These are phyloP conservation scores for Ormyrus rosae DNA, from an alignment of 2,888 invertebrate genomes.

Conservation along the genomic window DNA sequence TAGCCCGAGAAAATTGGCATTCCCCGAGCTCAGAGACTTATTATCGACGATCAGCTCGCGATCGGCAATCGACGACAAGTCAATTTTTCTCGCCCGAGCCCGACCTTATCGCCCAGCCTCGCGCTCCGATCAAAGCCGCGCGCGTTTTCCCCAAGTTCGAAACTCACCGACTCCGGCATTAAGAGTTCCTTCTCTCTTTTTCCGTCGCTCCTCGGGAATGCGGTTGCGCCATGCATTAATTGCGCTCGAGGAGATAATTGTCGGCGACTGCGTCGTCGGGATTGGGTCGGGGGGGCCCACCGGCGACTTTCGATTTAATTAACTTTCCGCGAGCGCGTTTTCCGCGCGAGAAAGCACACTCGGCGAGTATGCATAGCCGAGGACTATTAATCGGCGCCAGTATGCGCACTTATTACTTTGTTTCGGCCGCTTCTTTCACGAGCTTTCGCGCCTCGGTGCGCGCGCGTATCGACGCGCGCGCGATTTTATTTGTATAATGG, in stretches of 20 bases:
- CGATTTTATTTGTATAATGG: too few relatives aligned
- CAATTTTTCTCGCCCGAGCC: too few relatives aligned
- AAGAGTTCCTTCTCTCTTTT: not conserved
- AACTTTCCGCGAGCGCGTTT: conserved; percentile 53
- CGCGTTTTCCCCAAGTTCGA: too few relatives aligned
- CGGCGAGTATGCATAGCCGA: not conserved
- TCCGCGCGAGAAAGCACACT: conserved; percentile 37
- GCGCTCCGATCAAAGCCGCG: too few relatives aligned
- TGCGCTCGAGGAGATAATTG: conserved; percentile 48
- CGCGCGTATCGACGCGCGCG: not conserved
- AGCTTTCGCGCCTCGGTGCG: not conserved
- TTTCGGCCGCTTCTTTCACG: not conserved
- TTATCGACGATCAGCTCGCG: not conserved
- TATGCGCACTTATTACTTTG: not conserved
- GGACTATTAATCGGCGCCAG: not conserved
- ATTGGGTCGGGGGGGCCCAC: not conserved
- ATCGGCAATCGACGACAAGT: not conserved
- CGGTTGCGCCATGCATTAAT: conserved; percentile 43
- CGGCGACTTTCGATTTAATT: conserved; percentile 59
- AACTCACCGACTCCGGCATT: too few relatives aligned
- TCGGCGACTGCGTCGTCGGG: conserved; percentile 38
- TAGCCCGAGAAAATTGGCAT: too few relatives aligned
- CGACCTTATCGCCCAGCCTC: too few relatives aligned
- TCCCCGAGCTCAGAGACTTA: not conserved
- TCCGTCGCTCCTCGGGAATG: not conserved